Evolutionary conservation across 2,113 vertebrate species (phyloP).

Genomic region (Loxodonta africana): DNA sequence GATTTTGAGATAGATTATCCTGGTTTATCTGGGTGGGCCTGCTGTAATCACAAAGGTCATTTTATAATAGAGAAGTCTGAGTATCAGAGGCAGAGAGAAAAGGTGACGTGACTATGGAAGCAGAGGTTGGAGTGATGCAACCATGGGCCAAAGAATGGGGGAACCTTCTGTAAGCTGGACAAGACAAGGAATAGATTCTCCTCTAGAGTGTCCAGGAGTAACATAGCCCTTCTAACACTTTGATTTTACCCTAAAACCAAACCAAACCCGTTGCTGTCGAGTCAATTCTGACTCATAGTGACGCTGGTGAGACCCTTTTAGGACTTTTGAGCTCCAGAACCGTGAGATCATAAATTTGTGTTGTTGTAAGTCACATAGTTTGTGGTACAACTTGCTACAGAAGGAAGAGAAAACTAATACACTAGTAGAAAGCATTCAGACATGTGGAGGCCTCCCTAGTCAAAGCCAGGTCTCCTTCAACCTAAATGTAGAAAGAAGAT

Average conservation of each 20-base stretch:
- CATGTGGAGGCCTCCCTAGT: not conserved
- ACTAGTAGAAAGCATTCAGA: not conserved
- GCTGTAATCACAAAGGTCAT: not conserved
- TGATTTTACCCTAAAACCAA: not conserved
- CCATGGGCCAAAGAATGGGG: not conserved
- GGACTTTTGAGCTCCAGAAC: not conserved
- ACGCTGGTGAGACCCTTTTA: not conserved
- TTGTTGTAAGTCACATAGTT: not conserved
- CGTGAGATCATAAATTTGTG: not conserved
- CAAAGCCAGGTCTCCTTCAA: not conserved
- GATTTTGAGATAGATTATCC: slow-evolving; percentile 13
- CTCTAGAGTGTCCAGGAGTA: not conserved
- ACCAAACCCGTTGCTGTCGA: not conserved
- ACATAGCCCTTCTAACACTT: not conserved
- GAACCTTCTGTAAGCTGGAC: not conserved
- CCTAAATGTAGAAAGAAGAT: not conserved
- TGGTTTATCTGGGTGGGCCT: not conserved
- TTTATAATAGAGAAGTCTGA: not conserved
- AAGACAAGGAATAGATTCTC: not conserved
- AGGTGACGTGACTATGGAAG: not conserved
- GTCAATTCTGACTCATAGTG: not conserved
- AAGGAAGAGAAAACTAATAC: not conserved
- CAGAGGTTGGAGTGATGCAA: not conserved
- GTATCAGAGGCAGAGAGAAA: not conserved
- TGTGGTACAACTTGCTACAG: not conserved